Percentiles rank a stretch among this genome's conserved stretches.
Conservation (phyloP, 1,140 invertebrate species). For the Babylonia areolata region DNA sequence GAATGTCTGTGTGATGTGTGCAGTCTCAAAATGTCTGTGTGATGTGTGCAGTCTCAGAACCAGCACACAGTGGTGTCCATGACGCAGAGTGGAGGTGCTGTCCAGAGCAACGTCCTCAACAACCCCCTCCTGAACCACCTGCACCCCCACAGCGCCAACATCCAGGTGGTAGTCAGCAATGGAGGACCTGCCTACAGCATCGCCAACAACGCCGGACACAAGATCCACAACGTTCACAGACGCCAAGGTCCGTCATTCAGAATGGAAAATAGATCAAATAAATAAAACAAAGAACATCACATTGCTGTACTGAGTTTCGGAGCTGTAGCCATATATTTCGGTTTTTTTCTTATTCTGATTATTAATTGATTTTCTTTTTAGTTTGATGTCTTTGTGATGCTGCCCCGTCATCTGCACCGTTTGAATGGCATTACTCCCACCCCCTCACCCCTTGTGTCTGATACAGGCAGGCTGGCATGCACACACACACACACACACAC, state of each 20-base stretch:
- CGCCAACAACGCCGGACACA: slow-evolving; percentile 4
- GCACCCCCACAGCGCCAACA: not conserved
- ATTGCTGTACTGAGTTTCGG: too few species aligned
- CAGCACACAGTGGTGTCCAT: not conserved
- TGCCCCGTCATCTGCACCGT: too few species aligned
- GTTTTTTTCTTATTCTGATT: too few species aligned
- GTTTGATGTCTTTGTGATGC: too few species aligned
- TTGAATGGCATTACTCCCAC: too few species aligned
- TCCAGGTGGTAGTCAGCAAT: slow-evolving; percentile 35
- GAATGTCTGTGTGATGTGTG: not conserved
- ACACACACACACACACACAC: too few species aligned
- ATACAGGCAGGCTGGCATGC: too few species aligned
- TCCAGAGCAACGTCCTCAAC: not conserved
- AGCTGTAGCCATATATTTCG: too few species aligned
- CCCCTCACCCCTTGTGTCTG: too few species aligned
- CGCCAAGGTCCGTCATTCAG: not conserved
- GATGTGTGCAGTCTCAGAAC: not conserved
- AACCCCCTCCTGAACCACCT: not conserved
- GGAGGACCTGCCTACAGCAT: not conserved
- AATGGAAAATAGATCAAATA: not conserved
- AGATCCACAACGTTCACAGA: slow-evolving; percentile 31
- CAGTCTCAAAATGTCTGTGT: not conserved
- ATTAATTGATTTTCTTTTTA: too few species aligned
- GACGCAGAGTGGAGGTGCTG: not conserved
- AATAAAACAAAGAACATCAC: too few species aligned